Base-by-base conservation (phyloP, 2,888 invertebrate species). In the Acronicta alni region DNA sequence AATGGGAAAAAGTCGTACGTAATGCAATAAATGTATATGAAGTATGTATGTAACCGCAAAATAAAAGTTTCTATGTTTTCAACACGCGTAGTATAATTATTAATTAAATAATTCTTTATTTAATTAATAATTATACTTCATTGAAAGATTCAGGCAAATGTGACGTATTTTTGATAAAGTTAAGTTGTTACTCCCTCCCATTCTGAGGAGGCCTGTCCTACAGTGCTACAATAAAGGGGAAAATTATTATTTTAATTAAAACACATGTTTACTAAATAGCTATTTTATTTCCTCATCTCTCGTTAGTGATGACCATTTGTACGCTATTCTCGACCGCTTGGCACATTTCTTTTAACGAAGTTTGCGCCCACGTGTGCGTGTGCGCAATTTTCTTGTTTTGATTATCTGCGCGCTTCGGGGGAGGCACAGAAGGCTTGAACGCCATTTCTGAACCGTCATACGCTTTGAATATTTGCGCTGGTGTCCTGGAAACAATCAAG, bases 371-470 rank as follows among this genome's bases (percentile, higher is more conserved):
- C 42, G 76, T 65, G 75, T 93, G 90, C 10, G 77, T 73, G 8
- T 60, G 48, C 3, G 66, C n/a, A 4, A 35, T 9, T 44, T 76
- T 87, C 75, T 73, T 69, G 43, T 61, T 72, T 79, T 86, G 23
- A 3, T 14, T 66, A 86, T 90, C 88, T 18, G 84, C 15, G 3
- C 63, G 89, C 73, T 94, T 95, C 1, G 96, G 96, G 41, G 96
- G 89, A n/a, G 96, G 95, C 17, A 97, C 94, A 0, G 96, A 83
- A 0, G 97, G 97, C 83, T 96, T 96, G 84, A 98, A 97, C 4
- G 95, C 93, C 95, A 97, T 96, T 79, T 96, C 91, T 0, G 96
- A 95, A 55, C 97, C 96, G 85, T 97, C 96, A 86, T 95, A 97
- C 47, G 95, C 90, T 1, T 89, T 88, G 79, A 95, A 96, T 18